phyloP scores from a whole-genome alignment of 2,888 invertebrate genomes.

The Agrochola macilenta region DNA sequence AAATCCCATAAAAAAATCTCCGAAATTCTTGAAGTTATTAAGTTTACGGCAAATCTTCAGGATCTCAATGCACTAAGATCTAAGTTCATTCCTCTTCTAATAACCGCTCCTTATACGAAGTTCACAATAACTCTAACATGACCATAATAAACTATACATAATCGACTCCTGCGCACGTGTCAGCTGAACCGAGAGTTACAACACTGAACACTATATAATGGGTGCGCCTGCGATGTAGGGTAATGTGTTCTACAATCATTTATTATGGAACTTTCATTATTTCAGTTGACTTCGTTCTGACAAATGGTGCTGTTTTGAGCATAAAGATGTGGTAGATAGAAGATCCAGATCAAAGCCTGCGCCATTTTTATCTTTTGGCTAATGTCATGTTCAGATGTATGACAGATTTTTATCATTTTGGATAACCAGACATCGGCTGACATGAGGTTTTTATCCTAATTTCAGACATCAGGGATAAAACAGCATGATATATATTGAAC shows the following conservation, averaged over 20 bases:
- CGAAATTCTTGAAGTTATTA: background rate
- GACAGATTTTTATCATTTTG: background rate
- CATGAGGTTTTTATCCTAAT: no score
- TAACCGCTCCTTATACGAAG: conserved; percentile 26
- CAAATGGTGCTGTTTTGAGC: background rate
- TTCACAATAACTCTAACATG: conserved; percentile 45
- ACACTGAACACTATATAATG: conserved; percentile 48
- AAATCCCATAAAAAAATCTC: background rate
- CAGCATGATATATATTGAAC: background rate
- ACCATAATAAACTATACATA: conserved; percentile 51
- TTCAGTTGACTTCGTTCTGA: conserved; percentile 27
- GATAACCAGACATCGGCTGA: background rate
- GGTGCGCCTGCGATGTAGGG: conserved; percentile 56
- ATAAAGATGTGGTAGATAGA: background rate
- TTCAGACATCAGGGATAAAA: no score
- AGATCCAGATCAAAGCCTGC: no score
- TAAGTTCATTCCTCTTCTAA: conserved; percentile 19
- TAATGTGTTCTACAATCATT: conserved; percentile 54
- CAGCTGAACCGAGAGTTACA: conserved; percentile 39
- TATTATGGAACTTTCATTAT: conserved; percentile 40
- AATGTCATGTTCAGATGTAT: background rate
- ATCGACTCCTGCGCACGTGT: conserved; percentile 63
- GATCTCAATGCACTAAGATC: conserved; percentile 3
- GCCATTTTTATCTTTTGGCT: background rate
- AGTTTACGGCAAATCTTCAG: background rate